phyloP scores from a whole-genome alignment of 2,113 vertebrate species.

The Fukomys damarensis region DNA sequence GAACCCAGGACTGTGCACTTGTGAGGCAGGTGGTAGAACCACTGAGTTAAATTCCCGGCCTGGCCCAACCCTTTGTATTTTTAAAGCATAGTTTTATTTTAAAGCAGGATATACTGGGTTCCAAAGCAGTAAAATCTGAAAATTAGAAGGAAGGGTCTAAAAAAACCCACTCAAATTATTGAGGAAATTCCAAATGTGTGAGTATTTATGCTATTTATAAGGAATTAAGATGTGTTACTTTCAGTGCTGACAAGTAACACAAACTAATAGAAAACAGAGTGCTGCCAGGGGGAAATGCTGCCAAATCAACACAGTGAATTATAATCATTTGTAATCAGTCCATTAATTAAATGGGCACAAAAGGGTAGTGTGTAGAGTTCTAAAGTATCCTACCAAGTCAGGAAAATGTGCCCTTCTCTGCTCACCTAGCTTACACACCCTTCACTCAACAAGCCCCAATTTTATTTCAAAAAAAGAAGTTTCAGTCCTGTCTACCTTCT shows the following conservation, averaged over 20 bases:
- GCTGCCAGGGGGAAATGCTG: slow-evolving; percentile 53
- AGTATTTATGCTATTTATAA: neutral
- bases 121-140: neutral
- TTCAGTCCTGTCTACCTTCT: slow-evolving; percentile 27
- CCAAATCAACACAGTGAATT: slow-evolving; percentile 53
- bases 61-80: neutral
- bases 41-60: too few relatives aligned
- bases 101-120: neutral
- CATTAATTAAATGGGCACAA: slow-evolving; percentile 70
- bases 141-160: neutral
- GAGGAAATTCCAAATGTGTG: neutral
- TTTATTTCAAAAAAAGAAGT: neutral
- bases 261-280: neutral
- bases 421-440: neutral
- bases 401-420: neutral
- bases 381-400: slow-evolving; percentile 35
- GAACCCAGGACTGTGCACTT: too few relatives aligned
- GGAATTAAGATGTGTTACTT: neutral
- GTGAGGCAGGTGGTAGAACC: too few relatives aligned
- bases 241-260: neutral
- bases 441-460: neutral
- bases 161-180: neutral
- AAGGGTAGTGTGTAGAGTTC: slow-evolving; percentile 27
- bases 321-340: slow-evolving; percentile 70
- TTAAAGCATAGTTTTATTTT: slow-evolving; percentile 1